Evolutionary conservation across 2,113 vertebrate species (phyloP).

Genomic region (Rousettus leschenaultii): DNA sequence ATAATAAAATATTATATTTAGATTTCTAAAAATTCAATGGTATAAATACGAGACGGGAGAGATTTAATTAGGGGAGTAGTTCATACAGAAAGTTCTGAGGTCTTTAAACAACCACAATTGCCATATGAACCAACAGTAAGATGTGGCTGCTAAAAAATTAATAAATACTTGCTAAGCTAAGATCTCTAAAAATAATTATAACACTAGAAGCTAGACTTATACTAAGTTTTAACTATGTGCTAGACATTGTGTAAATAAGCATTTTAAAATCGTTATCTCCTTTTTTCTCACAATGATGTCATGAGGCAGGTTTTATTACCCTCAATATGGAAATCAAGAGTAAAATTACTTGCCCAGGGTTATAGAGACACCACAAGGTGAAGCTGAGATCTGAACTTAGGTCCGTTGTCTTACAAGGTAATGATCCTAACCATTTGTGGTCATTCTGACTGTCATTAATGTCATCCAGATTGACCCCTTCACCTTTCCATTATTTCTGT

Average conservation of each 20-base stretch:
- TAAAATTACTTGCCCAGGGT: not conserved
- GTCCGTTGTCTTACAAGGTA: not conserved
- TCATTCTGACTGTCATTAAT: not conserved
- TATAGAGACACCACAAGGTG: not conserved
- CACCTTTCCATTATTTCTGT: not conserved
- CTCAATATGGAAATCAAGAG: not conserved
- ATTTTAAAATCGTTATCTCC: not conserved
- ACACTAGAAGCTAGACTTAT: not conserved
- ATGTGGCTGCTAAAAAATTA: not conserved
- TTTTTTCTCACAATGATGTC: not conserved
- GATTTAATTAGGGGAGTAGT: not conserved
- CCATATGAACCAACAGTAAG: not conserved
- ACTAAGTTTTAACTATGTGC: not conserved
- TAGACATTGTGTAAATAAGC: not conserved
- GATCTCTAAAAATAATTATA: not conserved
- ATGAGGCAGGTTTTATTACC: not conserved
- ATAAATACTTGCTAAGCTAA: not conserved
- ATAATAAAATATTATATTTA: not conserved
- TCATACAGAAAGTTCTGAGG: not conserved
- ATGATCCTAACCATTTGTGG: not conserved
- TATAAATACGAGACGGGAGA: not conserved
- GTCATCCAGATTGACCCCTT: not conserved
- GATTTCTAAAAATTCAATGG: not conserved
- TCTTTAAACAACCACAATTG: not conserved
- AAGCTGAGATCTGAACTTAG: not conserved